phyloP scores from a whole-genome alignment of 2,888 invertebrate genomes.

The Drosophila gaucha region DNA sequence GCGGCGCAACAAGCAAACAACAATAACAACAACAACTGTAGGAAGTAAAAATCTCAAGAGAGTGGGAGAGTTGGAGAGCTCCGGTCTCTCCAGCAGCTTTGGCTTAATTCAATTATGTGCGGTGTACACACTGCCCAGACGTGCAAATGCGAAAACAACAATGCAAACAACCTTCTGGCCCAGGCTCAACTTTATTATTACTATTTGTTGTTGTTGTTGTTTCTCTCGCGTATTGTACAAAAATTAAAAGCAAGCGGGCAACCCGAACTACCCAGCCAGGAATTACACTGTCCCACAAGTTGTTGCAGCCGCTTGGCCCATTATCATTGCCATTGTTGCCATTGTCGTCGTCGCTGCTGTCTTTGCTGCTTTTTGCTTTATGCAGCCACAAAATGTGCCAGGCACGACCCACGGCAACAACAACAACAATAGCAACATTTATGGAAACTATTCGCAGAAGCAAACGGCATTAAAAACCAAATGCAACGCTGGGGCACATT shows the following conservation, averaged over 20 bases:
- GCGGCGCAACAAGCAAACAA: conserved; percentile 27
- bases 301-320: conserved; percentile 9
- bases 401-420: neutral
- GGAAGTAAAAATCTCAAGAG: conserved; percentile 18
- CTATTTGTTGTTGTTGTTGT: conserved; percentile 8
- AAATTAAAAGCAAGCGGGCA: conserved; percentile 63
- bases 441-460: conserved; percentile 68
- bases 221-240: conserved; percentile 34
- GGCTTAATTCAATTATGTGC: conserved; percentile 66
- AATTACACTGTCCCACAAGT: conserved; percentile 10
- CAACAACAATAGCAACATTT: conserved; percentile 36
- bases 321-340: conserved; percentile 25
- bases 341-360: conserved; percentile 18
- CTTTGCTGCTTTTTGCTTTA: conserved; percentile 30
- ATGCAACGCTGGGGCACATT: conserved; percentile 34
- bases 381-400: conserved; percentile 43
- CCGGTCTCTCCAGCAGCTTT: conserved; percentile 30
- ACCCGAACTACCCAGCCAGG: conserved; percentile 9
- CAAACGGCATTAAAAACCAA: conserved; percentile 64
- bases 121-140: conserved; percentile 61
- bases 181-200: conserved; percentile 26
- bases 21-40: conserved; percentile 12
- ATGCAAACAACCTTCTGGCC: conserved; percentile 7
- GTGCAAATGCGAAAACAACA: conserved; percentile 36
- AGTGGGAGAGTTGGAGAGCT: conserved; percentile 19